phyloP scores from a whole-genome alignment of 1,140 invertebrate genomes.

The Rhysida immarginata region DNA sequence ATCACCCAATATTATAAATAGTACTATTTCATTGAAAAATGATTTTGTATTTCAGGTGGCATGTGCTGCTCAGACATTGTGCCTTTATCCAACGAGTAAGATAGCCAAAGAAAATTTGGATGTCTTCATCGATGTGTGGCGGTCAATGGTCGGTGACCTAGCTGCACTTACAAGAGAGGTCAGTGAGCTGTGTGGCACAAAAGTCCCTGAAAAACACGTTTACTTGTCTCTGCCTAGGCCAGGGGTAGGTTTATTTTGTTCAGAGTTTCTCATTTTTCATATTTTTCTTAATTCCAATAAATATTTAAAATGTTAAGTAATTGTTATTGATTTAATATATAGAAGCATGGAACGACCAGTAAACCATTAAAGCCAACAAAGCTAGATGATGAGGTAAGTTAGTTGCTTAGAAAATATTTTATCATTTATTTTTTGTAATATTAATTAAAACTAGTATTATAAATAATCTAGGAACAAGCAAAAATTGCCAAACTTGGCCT shows the following conservation, averaged over 20 bases:
- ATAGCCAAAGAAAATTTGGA: slow-evolving; percentile 95
- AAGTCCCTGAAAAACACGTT: slow-evolving; percentile 62
- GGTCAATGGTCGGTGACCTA: slow-evolving; percentile 76
- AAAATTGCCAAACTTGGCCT: slow-evolving; percentile 93
- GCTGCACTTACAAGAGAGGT: slow-evolving; percentile 74
- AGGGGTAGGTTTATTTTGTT: slow-evolving; percentile 60
- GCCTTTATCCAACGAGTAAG: slow-evolving; percentile 78
- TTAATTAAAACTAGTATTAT: not conserved
- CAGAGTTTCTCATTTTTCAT: no score
- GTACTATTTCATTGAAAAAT: no score
- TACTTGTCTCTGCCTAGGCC: slow-evolving; percentile 88
- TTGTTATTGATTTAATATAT: slow-evolving; percentile 27
- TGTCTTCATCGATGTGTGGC: slow-evolving; percentile 96
- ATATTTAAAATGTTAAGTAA: no score
- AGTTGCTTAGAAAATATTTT: not conserved
- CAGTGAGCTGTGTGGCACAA: slow-evolving; percentile 57
- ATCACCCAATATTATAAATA: no score
- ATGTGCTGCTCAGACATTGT: slow-evolving; percentile 79
- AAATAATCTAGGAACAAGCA: slow-evolving; percentile 62
- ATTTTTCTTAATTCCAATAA: no score
- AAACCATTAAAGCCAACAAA: slow-evolving; percentile 83
- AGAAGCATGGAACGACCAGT: slow-evolving; percentile 93
- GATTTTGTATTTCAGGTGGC: no score
- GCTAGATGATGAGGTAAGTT: slow-evolving; percentile 60
- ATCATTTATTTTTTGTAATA: slow-evolving; percentile 4